Conservation (phyloP, 2,797 vertebrate genomes). For the Hapalemur alaotrensis region DNA sequence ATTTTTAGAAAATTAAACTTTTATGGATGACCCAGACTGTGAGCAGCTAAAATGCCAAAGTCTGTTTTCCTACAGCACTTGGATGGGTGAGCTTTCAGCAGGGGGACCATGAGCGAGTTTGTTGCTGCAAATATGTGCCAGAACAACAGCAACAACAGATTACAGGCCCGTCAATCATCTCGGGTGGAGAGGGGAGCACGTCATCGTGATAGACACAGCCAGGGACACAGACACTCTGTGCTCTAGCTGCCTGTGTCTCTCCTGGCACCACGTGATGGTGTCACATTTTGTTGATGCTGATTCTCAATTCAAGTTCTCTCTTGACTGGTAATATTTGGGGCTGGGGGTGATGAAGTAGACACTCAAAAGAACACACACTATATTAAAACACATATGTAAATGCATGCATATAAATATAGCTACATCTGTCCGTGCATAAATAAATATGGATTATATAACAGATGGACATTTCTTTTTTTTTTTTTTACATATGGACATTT, state of each 20-base stretch:
- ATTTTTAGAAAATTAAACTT: slow-evolving; percentile 81
- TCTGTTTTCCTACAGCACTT: slow-evolving; percentile 55
- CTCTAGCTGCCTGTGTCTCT: neutral
- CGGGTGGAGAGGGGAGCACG: neutral
- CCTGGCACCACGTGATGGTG: neutral
- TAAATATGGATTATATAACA: neutral
- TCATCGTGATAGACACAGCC: neutral
- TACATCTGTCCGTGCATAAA: neutral
- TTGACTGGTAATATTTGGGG: slow-evolving; percentile 64
- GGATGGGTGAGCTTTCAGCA: slow-evolving; percentile 17
- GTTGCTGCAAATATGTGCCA: slow-evolving; percentile 44
- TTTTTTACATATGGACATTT: neutral
- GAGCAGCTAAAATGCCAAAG: slow-evolving; percentile 69
- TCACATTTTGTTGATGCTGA: neutral
- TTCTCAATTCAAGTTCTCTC: slow-evolving; percentile 64
- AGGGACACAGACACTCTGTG: neutral
- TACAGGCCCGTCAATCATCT: slow-evolving; percentile 29
- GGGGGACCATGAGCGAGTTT: neutral
- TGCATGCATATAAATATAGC: neutral
- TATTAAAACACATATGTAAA: neutral
- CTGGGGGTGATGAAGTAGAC: neutral
- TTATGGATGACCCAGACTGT: slow-evolving; percentile 72
- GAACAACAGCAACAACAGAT: slow-evolving; percentile 17
- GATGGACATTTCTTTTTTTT: neutral
- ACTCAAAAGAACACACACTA: neutral